Conservation (phyloP, 2,113 vertebrate species). For the Bucco capensis region DNA sequence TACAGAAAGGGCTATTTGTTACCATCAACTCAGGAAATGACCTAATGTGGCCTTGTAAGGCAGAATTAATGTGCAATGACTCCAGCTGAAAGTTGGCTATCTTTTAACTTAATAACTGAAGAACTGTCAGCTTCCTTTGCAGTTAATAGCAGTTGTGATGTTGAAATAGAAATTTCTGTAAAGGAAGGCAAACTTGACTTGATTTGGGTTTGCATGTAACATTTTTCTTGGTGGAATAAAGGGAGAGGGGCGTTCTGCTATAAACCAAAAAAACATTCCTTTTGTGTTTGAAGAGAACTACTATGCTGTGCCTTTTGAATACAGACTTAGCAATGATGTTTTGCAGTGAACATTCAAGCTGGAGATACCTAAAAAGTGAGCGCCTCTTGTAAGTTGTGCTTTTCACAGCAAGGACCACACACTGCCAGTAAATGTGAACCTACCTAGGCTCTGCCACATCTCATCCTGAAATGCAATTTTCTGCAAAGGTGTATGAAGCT, state of each 20-base stretch:
- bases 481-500: constrained; percentile 22
- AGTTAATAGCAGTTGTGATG: constrained; percentile 70
- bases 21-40: constrained; percentile 68
- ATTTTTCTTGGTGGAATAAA: constrained; percentile 1
- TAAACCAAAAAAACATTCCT: neutral
- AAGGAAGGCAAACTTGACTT: constrained; percentile 46
- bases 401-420: constrained; percentile 28
- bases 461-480: constrained; percentile 37
- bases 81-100: constrained; percentile 63
- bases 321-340: constrained; percentile 5
- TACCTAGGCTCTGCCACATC: constrained; percentile 11
- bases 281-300: neutral
- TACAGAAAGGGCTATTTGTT: constrained; percentile 68
- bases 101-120: constrained; percentile 72
- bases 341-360: constrained; percentile 30
- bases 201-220: neutral
- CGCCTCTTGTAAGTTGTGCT: neutral
- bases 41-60: constrained; percentile 65
- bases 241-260: neutral
- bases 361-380: constrained; percentile 48
- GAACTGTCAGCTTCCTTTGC: constrained; percentile 68
- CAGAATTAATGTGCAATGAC: constrained; percentile 73
- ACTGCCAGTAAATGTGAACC: neutral
- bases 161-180: constrained; percentile 66
- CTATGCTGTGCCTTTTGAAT: neutral